Evolutionary conservation across 2,888 invertebrate species (phyloP), one percentile per base, ranked within the genome.

Genomic region (Rugalucina vietnamica): DNA sequence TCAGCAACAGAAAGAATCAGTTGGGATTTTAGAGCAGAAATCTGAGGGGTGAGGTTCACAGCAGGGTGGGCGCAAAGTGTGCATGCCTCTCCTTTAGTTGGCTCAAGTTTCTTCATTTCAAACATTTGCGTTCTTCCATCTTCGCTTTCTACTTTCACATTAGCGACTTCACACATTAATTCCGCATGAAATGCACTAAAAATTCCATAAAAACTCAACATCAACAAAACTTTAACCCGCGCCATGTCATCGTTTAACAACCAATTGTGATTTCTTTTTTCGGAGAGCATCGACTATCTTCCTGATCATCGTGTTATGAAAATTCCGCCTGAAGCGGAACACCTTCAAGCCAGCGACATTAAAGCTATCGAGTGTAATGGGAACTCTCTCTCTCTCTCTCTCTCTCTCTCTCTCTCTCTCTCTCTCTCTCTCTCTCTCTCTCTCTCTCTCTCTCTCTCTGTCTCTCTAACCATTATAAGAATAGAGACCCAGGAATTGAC

Each of bases 111-210:
- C 72, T 92, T 92, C 79, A 92, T 89, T 81, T 93, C 91, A 82
- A 93, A 92, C 21, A 90, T 89, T 39, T 93, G 92, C 54, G 89
- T 90, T 43, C 90, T 89, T 1, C 93, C 93, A 88, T 92, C 92
- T 88, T 92, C 92, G 43, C 87, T 91, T 79, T 92, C 92, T 12
- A 93, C 91, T 77, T 93, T 91, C 21, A 93, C 89, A 78, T 91
- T 92, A 72, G 92, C 90, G 49, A 88, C 85, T n/a, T 88, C 88
- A 43, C 88, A 88, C 85, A 82, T 88, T 36, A 88, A 78, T 37
- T 85, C 88, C 1, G 80, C 88, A 65, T 82, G 81, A 8, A 39
- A 37, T n/a, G 78, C 50, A 70, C 21, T 49, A n/a, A 83, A 65
- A 65, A 65, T 18, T 65, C 10, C 34, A 65, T 34, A 79, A 76